Evolutionary conservation across 2,797 vertebrate genomes (phyloP), one percentile per base, ranked within the genome.

Genomic region (Microhierax caerulescens): DNA sequence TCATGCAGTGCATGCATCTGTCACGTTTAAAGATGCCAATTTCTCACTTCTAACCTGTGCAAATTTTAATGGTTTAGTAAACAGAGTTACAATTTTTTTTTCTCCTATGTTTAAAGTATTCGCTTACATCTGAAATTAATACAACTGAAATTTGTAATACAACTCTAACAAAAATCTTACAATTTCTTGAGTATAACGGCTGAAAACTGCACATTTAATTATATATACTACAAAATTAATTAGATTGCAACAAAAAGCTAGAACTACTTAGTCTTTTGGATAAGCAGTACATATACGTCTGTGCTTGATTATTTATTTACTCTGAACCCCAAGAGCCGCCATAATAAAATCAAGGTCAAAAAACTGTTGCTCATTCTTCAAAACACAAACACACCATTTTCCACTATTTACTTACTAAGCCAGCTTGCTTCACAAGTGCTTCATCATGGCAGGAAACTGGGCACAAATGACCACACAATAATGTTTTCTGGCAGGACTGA

Each of bases 371-470:
- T 53, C 23, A 10, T 53, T 79, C 50, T 28, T 90, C 48, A 28
- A 8, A 64, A 28, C 4, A 90, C 24, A 75, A 43, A 85, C 18
- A 92, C 13, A 48, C 51, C 8, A 77, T 12, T 74, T 85, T 85
- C 77, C 65, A 43, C 22, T 48, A 6, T 53, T 57, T 56, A 91
- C 98, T 98, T 97, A 99, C 98, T 97, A 74, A 78, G 59, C 98
- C 98, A 64, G 94, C 96, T 94, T 98, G 98, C 93, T 97, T 98
- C 90, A 99, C 98, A 94, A 99, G 98, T 28, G 99, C 99, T 98
- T 98, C 97, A 43, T 99, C 99, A 1, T 99, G 99, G 97, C 99
- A 99, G 27, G 98, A 78, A 60, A 95, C 97, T 2, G 99, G 99
- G 83, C 99, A 99, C 82, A 98, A 89, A 89, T 99, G 99, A 30